Evolutionary conservation across 2,797 vertebrate genomes (phyloP), one percentile per base, ranked within the genome.

Genomic region (Molossus alvarezi): DNA sequence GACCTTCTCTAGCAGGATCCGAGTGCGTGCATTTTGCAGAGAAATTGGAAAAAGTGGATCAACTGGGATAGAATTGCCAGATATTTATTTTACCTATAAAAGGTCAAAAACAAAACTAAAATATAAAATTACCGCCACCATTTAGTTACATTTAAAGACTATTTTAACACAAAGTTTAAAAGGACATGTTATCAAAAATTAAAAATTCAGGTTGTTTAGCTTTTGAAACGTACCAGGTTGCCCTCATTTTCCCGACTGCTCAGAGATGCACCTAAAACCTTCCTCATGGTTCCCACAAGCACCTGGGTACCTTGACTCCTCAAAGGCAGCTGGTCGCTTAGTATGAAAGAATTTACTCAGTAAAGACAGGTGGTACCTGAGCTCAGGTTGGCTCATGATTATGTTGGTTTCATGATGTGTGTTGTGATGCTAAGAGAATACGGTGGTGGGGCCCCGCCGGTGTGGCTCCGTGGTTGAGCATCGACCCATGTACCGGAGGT

Each of bases 141-240:
- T 67, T 27, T 27, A 1, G 58, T 88, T 81, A 23, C 58, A 82
- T 75, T 95, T 87, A 87, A 91, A 48, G 25, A 87, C 4, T 57
- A 85, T 62, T 79, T 95, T 51, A 95, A 88, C n/a, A 37, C 25
- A 84, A 72, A 85, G 72, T 85, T 93, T 29, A 51, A 82, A 88
- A 58, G 48, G 58, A 51, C 3, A 7, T 27, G 17, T 64, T 87
- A 51, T 84, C 12, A 33, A 45, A 90, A 80, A 75, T 65, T 23
- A 48, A 82, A 89, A 67, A 57, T 53, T 65, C 20, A 57, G 3
- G 81, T 4, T 88, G 69, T 85, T 60, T 81, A 79, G 51, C 25
- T 55, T 77, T 33, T 41, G 23, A 64, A 72, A 73, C 17, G 75
- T 27, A 51, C n/a, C 45, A 9, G 15, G 4, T 53, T 64, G 5